Evolutionary conservation across 2,113 vertebrate genomes (phyloP).

Genomic region (Ramphastos sulfuratus): DNA sequence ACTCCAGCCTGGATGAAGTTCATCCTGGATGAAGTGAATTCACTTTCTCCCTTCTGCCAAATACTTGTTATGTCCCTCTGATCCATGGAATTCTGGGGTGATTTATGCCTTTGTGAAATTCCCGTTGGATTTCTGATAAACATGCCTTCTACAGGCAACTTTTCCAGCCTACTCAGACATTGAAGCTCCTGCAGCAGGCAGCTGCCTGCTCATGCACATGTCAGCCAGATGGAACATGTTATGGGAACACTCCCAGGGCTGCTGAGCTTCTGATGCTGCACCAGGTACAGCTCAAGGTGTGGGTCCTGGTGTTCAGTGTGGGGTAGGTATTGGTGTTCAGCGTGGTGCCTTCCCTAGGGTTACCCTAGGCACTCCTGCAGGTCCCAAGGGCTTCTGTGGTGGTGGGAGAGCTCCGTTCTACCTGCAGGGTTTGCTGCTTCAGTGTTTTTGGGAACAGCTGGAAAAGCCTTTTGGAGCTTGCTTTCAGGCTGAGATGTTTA

Average conservation of each 20-base stretch:
- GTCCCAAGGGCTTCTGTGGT: neutral
- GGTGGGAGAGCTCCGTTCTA: neutral
- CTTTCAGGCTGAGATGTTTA: neutral
- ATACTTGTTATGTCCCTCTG: neutral
- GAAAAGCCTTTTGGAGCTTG: neutral
- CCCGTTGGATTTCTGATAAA: neutral
- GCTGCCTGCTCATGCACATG: neutral
- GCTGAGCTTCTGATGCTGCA: accelerated
- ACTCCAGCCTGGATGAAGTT: neutral
- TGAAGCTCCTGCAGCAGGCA: accelerated
- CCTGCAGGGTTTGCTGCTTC: neutral
- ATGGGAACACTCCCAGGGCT: neutral
- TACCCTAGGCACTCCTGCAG: accelerated
- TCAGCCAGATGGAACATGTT: neutral
- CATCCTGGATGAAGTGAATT: neutral
- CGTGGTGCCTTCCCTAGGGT: neutral
- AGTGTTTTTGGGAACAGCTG: neutral
- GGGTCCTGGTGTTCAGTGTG: neutral
- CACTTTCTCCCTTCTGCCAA: neutral
- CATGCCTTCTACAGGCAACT: neutral
- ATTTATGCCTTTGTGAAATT: neutral
- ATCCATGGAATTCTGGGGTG: neutral
- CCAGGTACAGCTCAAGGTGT: neutral
- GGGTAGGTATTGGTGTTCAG: neutral
- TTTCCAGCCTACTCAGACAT: accelerated